Conservation (phyloP, 2,113 vertebrate genomes). For the Stegostoma tigrinum region DNA sequence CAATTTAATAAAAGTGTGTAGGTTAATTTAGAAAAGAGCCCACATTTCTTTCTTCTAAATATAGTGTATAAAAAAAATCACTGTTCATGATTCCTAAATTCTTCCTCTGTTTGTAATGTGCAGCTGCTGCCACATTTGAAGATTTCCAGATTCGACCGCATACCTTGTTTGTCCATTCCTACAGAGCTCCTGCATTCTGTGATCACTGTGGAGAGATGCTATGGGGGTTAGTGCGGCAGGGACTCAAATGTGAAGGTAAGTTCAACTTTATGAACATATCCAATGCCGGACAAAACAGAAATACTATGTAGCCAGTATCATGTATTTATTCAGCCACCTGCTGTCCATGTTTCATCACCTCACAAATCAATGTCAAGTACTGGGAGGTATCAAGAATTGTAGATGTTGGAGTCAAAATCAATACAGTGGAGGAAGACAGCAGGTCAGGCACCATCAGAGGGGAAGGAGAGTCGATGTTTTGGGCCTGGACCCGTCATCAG, state of each 20-base stretch:
- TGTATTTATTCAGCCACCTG: background rate
- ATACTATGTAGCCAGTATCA: background rate
- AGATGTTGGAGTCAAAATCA: no score
- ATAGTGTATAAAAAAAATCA: background rate
- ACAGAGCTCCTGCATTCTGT: constrained; percentile 89
- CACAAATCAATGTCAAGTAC: no score
- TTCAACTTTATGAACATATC: background rate
- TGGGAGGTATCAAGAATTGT: no score
- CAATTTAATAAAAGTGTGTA: background rate
- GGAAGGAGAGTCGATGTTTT: no score
- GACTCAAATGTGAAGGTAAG: constrained; percentile 94
- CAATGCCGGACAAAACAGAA: background rate
- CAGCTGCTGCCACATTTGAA: constrained; percentile 90
- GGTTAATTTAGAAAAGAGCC: background rate
- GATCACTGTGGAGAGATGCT: constrained; percentile 98
- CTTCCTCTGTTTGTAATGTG: constrained; percentile 27
- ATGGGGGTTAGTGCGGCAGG: constrained; percentile 91
- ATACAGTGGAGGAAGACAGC: no score
- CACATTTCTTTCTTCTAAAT: background rate
- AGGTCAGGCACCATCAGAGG: no score
- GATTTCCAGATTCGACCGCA: constrained; percentile 96
- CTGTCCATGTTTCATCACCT: background rate
- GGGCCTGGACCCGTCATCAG: no score
- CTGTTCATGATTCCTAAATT: background rate
- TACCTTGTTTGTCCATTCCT: constrained; percentile 87